Conservation (phyloP, 2,888 invertebrate genomes). For the Orchestes rusci region DNA sequence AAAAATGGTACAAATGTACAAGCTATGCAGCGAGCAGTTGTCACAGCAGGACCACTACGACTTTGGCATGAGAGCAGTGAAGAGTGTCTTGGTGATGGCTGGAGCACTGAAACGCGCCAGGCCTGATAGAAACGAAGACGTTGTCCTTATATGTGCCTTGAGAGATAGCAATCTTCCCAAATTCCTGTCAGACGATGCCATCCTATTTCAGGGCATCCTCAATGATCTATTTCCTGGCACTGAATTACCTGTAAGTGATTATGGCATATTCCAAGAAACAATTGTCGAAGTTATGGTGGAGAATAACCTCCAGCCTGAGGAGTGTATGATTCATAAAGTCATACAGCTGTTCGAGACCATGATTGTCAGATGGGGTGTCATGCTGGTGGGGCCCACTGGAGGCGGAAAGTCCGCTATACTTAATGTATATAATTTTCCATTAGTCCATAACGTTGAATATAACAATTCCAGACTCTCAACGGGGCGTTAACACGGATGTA, state of each 20-base stretch:
- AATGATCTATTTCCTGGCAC: conserved; percentile 87
- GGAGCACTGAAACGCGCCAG: conserved; percentile 79
- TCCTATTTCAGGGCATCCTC: conserved; percentile 78
- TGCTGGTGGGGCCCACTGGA: conserved; percentile 86
- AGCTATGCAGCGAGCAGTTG: conserved; percentile 82
- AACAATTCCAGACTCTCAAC: conserved; percentile 55
- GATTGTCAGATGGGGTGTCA: conserved; percentile 87
- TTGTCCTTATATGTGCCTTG: conserved; percentile 75
- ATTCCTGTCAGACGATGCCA: conserved; percentile 77
- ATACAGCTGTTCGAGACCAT: conserved; percentile 87
- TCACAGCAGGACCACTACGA: conserved; percentile 91
- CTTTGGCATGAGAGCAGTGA: conserved; percentile 90
- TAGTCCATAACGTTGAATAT: not conserved
- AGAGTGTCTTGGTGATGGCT: conserved; percentile 89
- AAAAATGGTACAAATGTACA: conserved; percentile 92
- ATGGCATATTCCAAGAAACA: conserved; percentile 65
- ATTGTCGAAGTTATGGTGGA: conserved; percentile 50
- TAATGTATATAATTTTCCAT: conserved; percentile 46
- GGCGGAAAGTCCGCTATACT: conserved; percentile 78
- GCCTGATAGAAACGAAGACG: conserved; percentile 78
- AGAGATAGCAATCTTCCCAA: conserved; percentile 88
- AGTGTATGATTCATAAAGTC: conserved; percentile 62
- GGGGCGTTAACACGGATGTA: conserved; percentile 61
- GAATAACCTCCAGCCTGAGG: conserved; percentile 59
- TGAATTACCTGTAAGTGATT: conserved; percentile 69